Evolutionary conservation across 2,113 vertebrate genomes (phyloP).

Genomic region (Leptodactylus fuscus): DNA sequence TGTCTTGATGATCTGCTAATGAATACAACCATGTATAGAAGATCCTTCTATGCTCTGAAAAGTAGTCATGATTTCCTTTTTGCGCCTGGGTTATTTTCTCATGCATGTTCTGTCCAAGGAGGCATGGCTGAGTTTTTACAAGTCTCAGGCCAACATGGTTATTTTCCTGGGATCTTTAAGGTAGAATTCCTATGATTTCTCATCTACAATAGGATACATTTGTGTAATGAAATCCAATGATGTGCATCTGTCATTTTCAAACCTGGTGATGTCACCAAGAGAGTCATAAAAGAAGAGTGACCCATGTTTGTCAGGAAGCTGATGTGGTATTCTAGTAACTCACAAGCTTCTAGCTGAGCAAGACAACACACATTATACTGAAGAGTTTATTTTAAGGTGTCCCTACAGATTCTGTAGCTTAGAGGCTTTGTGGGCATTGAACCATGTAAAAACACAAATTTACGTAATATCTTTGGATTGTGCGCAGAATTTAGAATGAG

Average conservation of each 20-base stretch:
- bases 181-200: background rate
- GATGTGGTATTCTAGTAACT: background rate
- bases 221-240: background rate
- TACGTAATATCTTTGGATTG: background rate
- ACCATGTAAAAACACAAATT: background rate
- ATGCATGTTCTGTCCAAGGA: too few species aligned
- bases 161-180: too few species aligned
- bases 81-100: too few species aligned
- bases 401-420: background rate
- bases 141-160: too few species aligned
- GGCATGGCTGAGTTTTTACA: too few species aligned
- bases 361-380: too few species aligned
- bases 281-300: background rate
- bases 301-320: background rate
- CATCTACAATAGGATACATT: background rate
- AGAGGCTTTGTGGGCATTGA: background rate
- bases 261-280: background rate
- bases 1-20: too few species aligned
- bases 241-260: too few species aligned
- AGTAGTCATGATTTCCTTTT: too few species aligned
- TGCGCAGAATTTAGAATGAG: background rate
- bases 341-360: background rate
- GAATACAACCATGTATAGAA: too few species aligned
- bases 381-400: background rate
- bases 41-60: too few species aligned